Conservation (phyloP, 2,888 invertebrate genomes). For the Hetaerina titia region DNA sequence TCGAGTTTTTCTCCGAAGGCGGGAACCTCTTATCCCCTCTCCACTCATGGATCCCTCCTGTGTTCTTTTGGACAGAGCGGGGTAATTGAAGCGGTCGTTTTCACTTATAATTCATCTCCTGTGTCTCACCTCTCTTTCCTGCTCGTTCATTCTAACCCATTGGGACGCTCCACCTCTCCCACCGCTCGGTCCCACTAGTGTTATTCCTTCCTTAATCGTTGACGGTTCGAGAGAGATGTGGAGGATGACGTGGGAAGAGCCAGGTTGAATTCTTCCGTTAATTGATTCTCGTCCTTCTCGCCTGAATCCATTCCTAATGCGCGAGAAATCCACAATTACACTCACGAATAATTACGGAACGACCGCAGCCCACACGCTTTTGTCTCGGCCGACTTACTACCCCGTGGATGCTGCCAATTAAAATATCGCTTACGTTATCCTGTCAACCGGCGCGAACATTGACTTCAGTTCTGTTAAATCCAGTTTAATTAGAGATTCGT, state of each 20-base stretch:
- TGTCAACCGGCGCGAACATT: too few species aligned
- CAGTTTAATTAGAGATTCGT: not conserved
- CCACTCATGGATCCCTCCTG: not conserved
- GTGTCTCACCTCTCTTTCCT: not conserved
- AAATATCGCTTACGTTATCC: not conserved
- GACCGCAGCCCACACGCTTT: not conserved
- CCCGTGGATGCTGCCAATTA: not conserved
- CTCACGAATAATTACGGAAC: not conserved
- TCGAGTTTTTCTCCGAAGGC: not conserved
- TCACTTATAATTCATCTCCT: not conserved
- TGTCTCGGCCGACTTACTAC: not conserved
- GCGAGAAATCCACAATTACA: slow-evolving; percentile 7
- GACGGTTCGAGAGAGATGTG: not conserved
- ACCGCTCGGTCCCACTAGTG: not conserved
- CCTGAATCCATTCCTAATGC: not conserved
- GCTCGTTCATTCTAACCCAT: not conserved
- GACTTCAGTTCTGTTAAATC: not conserved
- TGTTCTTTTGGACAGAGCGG: not conserved
- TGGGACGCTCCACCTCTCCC: not conserved
- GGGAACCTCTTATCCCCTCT: not conserved
- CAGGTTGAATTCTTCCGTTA: not conserved
- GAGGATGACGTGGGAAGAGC: not conserved
- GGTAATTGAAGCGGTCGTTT: not conserved
- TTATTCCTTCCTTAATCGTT: not conserved
- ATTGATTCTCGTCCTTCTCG: not conserved